Conservation (phyloP, 2,113 vertebrate genomes). For the Delphinapterus leucas region DNA sequence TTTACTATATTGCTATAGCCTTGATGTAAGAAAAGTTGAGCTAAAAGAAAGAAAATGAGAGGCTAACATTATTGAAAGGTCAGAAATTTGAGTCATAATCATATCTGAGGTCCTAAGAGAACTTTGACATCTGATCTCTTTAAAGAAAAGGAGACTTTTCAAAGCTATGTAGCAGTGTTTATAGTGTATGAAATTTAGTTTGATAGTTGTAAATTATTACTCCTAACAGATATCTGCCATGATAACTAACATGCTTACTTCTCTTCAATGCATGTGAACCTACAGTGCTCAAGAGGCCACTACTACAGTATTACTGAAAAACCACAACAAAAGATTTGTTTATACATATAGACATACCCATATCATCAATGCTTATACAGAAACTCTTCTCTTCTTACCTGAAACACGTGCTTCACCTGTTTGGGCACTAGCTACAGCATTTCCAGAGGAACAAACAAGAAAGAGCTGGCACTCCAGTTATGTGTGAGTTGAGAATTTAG, state of each 20-base stretch:
- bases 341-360: background rate
- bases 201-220: conserved; percentile 20
- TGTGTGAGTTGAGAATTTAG: background rate
- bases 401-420: background rate
- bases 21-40: background rate
- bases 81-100: background rate
- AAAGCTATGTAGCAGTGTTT: conserved; percentile 1
- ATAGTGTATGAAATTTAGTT: conserved; percentile 27
- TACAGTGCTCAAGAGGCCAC: conserved; percentile 1
- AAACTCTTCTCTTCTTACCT: background rate
- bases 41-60: background rate
- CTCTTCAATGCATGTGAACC: conserved; percentile 62
- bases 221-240: conserved; percentile 26
- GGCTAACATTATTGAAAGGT: background rate
- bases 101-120: background rate
- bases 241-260: conserved; percentile 11
- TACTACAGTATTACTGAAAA: background rate
- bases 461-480: background rate
- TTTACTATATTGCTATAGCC: background rate
- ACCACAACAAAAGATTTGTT: background rate
- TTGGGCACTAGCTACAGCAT: background rate
- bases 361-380: background rate
- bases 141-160: background rate
- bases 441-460: background rate
- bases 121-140: background rate